Evolutionary conservation across 2,113 vertebrate species (phyloP).

Genomic region (Electrona antarctica): DNA sequence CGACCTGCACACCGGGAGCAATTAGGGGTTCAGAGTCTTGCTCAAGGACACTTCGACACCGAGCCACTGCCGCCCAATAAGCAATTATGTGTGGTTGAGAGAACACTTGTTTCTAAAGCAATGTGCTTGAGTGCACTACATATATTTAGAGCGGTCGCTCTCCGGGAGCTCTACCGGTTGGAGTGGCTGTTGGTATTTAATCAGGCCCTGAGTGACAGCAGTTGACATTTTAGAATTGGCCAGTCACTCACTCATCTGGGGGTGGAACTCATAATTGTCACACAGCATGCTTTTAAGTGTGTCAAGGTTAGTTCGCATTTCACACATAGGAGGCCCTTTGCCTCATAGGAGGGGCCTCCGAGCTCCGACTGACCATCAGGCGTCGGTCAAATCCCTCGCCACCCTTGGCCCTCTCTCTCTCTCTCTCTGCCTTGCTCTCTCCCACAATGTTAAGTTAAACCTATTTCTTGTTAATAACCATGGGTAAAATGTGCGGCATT

Average conservation of each 20-base stretch:
- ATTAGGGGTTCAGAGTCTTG: too few relatives aligned
- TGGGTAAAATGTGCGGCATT: too few relatives aligned
- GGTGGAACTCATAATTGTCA: slow-evolving; percentile 46
- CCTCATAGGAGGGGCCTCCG: too few relatives aligned
- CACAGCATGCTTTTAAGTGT: slow-evolving; percentile 31
- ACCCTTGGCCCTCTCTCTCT: neutral
- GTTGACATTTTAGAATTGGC: slow-evolving; percentile 64
- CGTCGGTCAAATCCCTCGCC: neutral
- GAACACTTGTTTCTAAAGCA: slow-evolving; percentile 34
- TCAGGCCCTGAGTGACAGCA: slow-evolving; percentile 47
- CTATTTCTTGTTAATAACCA: too few relatives aligned
- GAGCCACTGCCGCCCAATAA: too few relatives aligned
- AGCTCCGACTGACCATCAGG: too few relatives aligned
- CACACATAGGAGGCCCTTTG: neutral
- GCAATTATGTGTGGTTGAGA: neutral
- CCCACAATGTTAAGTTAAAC: too few relatives aligned
- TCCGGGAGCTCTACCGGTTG: slow-evolving; percentile 26
- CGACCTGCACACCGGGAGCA: too few relatives aligned
- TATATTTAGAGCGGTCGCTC: slow-evolving; percentile 9
- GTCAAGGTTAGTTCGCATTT: slow-evolving; percentile 46
- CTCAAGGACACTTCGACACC: too few relatives aligned
- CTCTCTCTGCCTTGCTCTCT: neutral
- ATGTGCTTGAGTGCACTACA: neutral
- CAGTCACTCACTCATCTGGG: slow-evolving; percentile 12
- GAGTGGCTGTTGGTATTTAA: slow-evolving; percentile 58